A percentile compares a stretch with the other conserved stretches of the same genome.
phyloP scores from a whole-genome alignment of 1,140 invertebrate genomes.

The Philotrypesis tridentata region DNA sequence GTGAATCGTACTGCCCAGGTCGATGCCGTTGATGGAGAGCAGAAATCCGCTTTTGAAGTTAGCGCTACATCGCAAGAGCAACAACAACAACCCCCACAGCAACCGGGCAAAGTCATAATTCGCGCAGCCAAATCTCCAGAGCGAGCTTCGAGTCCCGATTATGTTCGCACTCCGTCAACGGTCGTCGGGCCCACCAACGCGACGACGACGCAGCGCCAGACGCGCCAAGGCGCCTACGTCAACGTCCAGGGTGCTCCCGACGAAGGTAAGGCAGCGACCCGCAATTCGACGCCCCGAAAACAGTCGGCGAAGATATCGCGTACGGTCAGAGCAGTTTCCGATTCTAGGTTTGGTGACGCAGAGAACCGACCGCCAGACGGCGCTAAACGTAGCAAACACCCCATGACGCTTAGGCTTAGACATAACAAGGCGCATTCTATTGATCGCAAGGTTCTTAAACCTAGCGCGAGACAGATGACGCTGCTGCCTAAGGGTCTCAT shows the following conservation, averaged over 20 bases:
- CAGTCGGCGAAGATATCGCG: background rate
- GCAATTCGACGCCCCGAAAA: background rate
- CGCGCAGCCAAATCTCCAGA: conserved; percentile 75
- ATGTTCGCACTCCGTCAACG: conserved; percentile 76
- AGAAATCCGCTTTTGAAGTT: conserved; percentile 58
- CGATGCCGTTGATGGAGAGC: conserved; percentile 71
- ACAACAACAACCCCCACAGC: conserved; percentile 57
- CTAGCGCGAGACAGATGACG: background rate
- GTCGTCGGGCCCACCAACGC: conserved; percentile 76
- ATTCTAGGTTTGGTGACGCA: background rate
- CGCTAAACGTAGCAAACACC: background rate
- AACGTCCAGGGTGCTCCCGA: conserved; percentile 79
- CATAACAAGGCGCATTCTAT: conserved; percentile 11
- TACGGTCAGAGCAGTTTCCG: background rate
- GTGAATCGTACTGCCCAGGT: conserved; percentile 63
- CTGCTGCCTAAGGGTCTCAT: conserved; percentile 52
- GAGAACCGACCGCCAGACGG: background rate
- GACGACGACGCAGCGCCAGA: conserved; percentile 54
- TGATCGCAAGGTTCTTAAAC: conserved; percentile 13
- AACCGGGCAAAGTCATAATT: conserved; percentile 80
- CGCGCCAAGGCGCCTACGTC: conserved; percentile 79
- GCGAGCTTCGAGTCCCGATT: conserved; percentile 76
- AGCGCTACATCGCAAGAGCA: conserved; percentile 51
- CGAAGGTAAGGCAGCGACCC: conserved; percentile 48
- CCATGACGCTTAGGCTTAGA: conserved; percentile 31